Conservation (phyloP, 2,113 vertebrate species). For the Argyrosomus japonicus region DNA sequence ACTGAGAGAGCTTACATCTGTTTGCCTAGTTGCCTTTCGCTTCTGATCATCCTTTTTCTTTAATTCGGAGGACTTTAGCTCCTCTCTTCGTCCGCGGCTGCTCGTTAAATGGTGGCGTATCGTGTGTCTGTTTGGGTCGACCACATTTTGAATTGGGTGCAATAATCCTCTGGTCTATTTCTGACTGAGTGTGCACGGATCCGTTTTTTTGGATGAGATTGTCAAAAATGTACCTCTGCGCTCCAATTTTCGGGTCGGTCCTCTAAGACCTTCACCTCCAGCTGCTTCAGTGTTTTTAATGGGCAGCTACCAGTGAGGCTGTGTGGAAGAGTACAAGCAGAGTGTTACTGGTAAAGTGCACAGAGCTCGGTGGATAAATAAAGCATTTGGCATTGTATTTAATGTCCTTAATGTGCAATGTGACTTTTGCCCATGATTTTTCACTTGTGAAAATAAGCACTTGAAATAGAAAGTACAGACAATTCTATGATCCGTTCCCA, state of each 20-base stretch:
- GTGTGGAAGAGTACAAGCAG: background rate
- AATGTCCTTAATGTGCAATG: constrained; percentile 6
- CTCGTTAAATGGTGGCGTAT: background rate
- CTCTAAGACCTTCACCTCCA: constrained; percentile 10
- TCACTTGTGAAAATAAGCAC: constrained; percentile 46
- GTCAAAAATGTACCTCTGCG: constrained; percentile 15
- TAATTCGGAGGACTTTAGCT: background rate
- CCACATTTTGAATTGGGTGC: background rate
- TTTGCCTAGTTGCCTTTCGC: background rate
- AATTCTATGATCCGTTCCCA: constrained; percentile 16
- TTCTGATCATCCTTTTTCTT: background rate
- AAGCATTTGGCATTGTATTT: constrained; percentile 17
- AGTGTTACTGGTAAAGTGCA: constrained; percentile 1
- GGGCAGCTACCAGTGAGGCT: background rate
- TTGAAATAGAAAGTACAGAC: constrained; percentile 14
- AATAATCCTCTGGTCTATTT: constrained; percentile 20
- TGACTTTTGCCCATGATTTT: background rate
- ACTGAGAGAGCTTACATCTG: background rate
- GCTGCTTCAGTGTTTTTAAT: constrained; percentile 41
- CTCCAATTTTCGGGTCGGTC: background rate
- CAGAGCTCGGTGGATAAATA: constrained; percentile 10
- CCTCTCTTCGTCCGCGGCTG: background rate
- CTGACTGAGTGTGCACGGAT: background rate
- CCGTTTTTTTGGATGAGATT: background rate
- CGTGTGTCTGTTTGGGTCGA: background rate